Base-by-base conservation (phyloP, 1,140 invertebrate genomes). In the Diorhabda sublineata region DNA sequence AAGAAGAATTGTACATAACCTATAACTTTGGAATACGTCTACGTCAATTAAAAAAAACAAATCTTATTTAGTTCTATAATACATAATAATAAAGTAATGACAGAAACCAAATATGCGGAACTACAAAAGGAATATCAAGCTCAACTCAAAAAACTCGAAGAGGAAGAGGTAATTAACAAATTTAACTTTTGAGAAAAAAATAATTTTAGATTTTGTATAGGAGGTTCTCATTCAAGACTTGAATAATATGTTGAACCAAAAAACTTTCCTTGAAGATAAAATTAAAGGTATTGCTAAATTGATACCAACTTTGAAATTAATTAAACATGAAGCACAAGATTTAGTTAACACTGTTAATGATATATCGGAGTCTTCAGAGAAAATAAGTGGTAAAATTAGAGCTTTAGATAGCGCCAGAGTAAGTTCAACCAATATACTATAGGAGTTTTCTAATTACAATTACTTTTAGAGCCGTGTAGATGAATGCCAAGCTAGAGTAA, bases 331-430 rank as follows among this genome's bases (percentile, higher is more conserved):
- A 81, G 87, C 90, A 9, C 85, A 90, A 72, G 89, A 92, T 72
- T 83, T 96, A n/a, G 85, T 88, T n/a, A 85, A 86, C 66, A 93
- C 93, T 85, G 93, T 96, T 58, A 85, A 88, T n/a, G 90, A 90
- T 77, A 97, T 97, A 3, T 94, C 96, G 58, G 86, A 88, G 45
- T 83, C 98, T 62, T 96, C 96, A 3, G 92, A 96, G 78, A 95
- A 95, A 83, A 96, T 98, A 26, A 98, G 95, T 79, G 92, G 92
- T 44, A 98, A 98, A 91, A 97, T 99, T 7, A 87, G 96, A 60
- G 91, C 95, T 69, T 82, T 99, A 42, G 98, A 99, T 84, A 83
- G 93, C 61, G 96, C 96, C 2, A 92, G 98, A 80, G 94, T 96
- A 86, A 82, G 84, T 82, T n/a, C 9, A n/a, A n/a, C 45, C 42